Base-by-base conservation (phyloP, 2,888 invertebrate species). In the Cryptocephalus moraei region DNA sequence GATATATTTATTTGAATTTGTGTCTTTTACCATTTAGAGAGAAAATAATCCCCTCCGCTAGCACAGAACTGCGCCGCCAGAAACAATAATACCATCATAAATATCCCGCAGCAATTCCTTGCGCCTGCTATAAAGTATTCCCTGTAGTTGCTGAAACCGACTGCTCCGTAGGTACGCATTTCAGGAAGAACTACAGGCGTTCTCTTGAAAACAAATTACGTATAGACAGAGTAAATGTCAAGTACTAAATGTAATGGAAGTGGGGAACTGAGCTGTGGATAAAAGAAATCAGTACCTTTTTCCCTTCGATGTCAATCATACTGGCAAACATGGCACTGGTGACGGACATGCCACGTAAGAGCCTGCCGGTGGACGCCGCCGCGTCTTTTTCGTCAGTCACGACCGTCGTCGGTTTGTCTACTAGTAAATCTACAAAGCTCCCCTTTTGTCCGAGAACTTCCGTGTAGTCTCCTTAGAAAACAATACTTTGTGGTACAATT, bases 71-170 rank as follows among this genome's bases (percentile, higher is more conserved):
- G 81, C 1, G 79, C 75, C 10, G 73, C 44, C 1, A 78, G 40
- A 58, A 80, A 80, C 31, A 79, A 63, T 0, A 74, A 33, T 4
- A 75, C 65, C 8, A 82, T 64, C 0, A 78, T 32, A 0, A 73
- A 45, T 63, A 81, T 72, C 0, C 74, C 73, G 40, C 72, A 57
- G 1, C 69, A 65, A 34, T 75, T 75, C 11, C 12, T 6, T 1
- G 77, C 78, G 0, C 81, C 81, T 33, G 78, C 77, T 47, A 66
- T 70, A 39, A 81, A 76, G 61, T 80, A 83, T 1, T 75, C 61
- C 45, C 71, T 56, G 54, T 78, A 79, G 1, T 77, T 73, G 13
- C 68, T 60, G 47, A 66, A 69, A 46, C 68, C 70, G 0, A 78
- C 75, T 0, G 73, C 69, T 0, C 78, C 78, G 74, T 56, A 71